Evolutionary conservation across 2,797 vertebrate genomes (phyloP).

Genomic region (Kryptopterus vitreolus): DNA sequence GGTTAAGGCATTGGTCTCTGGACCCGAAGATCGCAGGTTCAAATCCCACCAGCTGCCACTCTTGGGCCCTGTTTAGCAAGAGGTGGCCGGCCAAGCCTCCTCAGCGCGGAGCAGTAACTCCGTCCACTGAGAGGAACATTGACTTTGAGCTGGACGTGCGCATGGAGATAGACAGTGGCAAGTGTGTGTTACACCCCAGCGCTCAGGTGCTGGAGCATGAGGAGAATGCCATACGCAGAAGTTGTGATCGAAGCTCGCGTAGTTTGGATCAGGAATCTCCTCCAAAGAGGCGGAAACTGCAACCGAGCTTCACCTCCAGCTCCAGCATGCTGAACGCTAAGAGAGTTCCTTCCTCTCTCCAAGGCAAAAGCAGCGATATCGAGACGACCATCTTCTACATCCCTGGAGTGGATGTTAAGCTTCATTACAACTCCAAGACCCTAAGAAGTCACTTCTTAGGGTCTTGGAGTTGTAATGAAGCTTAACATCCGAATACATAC

Average conservation of each 20-base stretch:
- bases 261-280: slow-evolving; percentile 97
- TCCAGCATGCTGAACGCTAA: slow-evolving; percentile 89
- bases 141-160: slow-evolving; percentile 98
- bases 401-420: slow-evolving; percentile 98
- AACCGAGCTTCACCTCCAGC: slow-evolving; percentile 88
- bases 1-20: too few relatives aligned
- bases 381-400: slow-evolving; percentile 99
- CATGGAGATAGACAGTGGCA: slow-evolving; percentile 97
- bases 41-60: too few relatives aligned
- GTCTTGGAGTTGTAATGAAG: too few relatives aligned
- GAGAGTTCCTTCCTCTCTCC: slow-evolving; percentile 91
- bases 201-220: slow-evolving; percentile 90
- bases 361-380: slow-evolving; percentile 90
- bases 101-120: slow-evolving; percentile 79
- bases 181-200: slow-evolving; percentile 94
- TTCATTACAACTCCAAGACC: too few relatives aligned
- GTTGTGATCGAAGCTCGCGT: slow-evolving; percentile 88
- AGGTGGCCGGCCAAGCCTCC: slow-evolving; percentile 86
- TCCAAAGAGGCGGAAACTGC: slow-evolving; percentile 95
- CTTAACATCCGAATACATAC: too few relatives aligned
- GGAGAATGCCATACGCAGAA: slow-evolving; percentile 87
- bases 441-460: too few relatives aligned
- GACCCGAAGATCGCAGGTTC: too few relatives aligned
- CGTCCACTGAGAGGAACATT: slow-evolving; percentile 91
- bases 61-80: slow-evolving; percentile 91